Percentiles rank a stretch among this genome's conserved stretches.
phyloP scores from a whole-genome alignment of 2,113 vertebrate genomes.

The Rana temporaria region DNA sequence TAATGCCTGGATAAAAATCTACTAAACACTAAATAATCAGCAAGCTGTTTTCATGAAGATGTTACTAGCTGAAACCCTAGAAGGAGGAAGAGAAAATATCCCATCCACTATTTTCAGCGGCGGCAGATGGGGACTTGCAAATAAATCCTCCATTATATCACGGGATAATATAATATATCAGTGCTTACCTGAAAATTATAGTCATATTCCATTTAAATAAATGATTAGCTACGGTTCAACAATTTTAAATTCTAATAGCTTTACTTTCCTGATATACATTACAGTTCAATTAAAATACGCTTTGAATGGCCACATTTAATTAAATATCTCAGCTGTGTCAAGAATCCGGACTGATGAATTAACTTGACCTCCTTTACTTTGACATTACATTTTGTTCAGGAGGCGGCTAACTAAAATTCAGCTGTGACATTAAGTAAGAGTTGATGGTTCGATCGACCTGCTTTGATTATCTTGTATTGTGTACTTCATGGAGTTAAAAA shows the following conservation, averaged over 20 bases:
- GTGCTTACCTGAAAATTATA: slow-evolving; percentile 36
- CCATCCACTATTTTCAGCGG: background rate
- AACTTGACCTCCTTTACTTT: slow-evolving; percentile 46
- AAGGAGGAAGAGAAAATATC: background rate
- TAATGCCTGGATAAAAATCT: background rate
- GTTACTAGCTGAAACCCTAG: background rate
- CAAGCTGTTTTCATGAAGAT: background rate
- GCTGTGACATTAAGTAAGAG: background rate
- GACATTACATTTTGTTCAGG: slow-evolving; percentile 11
- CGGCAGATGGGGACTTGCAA: background rate
- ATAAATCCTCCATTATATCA: slow-evolving; percentile 9
- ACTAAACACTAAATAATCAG: background rate
- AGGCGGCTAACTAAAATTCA: background rate
- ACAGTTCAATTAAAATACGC: slow-evolving; percentile 47
- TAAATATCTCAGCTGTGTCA: slow-evolving; percentile 6
- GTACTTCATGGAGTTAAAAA: background rate
- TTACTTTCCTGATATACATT: slow-evolving; percentile 46
- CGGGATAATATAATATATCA: background rate
- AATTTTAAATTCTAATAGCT: slow-evolving; percentile 22
- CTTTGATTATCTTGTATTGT: too few species aligned
- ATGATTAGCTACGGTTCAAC: slow-evolving; percentile 24
- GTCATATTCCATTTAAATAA: slow-evolving; percentile 32
- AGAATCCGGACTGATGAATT: slow-evolving; percentile 23
- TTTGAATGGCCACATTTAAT: slow-evolving; percentile 28
- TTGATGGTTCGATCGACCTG: too few species aligned